Percentiles rank a stretch among this genome's conserved stretches.
phyloP scores from a whole-genome alignment of 2,888 invertebrate species.

The Pardosa pseudoannulata region DNA sequence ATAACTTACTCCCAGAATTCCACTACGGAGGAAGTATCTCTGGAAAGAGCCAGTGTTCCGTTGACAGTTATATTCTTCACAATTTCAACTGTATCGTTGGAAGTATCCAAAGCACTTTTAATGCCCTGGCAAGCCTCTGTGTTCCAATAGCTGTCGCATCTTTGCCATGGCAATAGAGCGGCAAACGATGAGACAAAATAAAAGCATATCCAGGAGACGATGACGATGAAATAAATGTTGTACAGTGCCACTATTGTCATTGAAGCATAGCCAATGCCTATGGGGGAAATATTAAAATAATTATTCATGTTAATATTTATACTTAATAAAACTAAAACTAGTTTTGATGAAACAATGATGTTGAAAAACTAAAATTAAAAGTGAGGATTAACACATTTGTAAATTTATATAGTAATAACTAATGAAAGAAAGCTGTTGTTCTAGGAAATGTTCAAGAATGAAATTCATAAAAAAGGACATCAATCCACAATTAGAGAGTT shows the following conservation, averaged over 20 bases:
- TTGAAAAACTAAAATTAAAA: too few species aligned
- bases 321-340: too few species aligned
- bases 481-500: too few species aligned
- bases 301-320: too few species aligned
- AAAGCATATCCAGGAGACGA: conserved; percentile 73
- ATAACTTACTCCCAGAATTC: conserved; percentile 75
- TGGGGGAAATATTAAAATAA: too few species aligned
- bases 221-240: conserved; percentile 74
- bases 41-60: background rate
- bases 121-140: conserved; percentile 77
- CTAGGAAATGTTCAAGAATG: too few species aligned
- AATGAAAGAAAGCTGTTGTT: too few species aligned
- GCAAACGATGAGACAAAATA: conserved; percentile 77
- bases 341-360: too few species aligned
- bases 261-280: conserved; percentile 74
- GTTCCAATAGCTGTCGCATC: conserved; percentile 78
- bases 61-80: background rate
- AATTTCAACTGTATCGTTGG: too few species aligned
- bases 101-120: background rate
- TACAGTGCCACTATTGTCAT: conserved; percentile 74
- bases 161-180: conserved; percentile 77
- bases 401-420: too few species aligned
- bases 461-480: too few species aligned
- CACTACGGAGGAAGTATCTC: conserved; percentile 76
- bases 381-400: too few species aligned